A percentile compares a stretch with the other conserved stretches of the same genome.
Conservation (phyloP, 1,140 invertebrate genomes). For the Tetramorium parvispinum region DNA sequence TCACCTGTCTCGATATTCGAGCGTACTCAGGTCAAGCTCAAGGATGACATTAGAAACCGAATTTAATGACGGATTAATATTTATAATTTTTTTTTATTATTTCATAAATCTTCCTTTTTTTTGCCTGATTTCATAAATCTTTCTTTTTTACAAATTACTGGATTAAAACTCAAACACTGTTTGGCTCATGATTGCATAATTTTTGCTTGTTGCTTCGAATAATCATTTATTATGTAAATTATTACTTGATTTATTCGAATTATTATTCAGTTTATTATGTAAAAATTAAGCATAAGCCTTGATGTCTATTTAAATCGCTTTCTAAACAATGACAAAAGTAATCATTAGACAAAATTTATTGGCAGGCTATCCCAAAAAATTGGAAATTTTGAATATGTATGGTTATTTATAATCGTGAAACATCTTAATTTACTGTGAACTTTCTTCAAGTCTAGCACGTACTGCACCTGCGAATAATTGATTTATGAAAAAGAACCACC, state of each 20-base stretch:
- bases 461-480: background rate
- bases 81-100: background rate
- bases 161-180: background rate
- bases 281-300: background rate
- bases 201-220: background rate
- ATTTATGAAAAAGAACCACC: constrained; percentile 56
- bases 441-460: background rate
- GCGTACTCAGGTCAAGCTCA: background rate
- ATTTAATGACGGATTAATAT: background rate
- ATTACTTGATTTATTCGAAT: background rate
- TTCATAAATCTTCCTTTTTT: background rate
- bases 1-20: background rate
- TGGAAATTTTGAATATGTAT: background rate
- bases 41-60: background rate
- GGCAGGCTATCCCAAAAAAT: background rate
- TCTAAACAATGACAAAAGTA: background rate
- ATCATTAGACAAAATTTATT: background rate
- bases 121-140: background rate
- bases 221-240: background rate
- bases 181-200: background rate
- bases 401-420: background rate
- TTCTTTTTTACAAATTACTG: background rate
- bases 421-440: background rate
- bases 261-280: background rate
- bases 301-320: background rate